A percentile compares a stretch with the other conserved stretches of the same genome.
Conservation (phyloP, 1,140 invertebrate genomes). For the Caenorhabditis latens region DNA sequence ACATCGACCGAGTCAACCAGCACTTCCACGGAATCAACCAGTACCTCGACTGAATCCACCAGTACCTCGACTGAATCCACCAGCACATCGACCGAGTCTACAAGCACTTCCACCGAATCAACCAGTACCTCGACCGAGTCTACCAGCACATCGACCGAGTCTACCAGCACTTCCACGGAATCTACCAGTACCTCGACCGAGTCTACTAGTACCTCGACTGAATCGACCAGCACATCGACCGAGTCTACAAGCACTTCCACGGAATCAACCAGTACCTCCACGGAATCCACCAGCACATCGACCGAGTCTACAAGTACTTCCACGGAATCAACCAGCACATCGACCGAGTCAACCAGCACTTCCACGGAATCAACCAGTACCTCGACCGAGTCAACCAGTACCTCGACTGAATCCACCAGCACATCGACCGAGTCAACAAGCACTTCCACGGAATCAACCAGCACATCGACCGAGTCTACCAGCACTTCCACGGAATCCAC, state of each 20-base stretch:
- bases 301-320: background rate
- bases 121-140: background rate
- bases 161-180: background rate
- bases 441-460: background rate
- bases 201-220: background rate
- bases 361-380: background rate
- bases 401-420: background rate
- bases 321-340: background rate
- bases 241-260: conserved; percentile 1
- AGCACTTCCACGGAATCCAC: background rate
- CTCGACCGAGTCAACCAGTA: background rate
- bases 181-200: background rate
- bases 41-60: background rate
- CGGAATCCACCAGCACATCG: background rate
- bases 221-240: background rate
- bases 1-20: background rate
- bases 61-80: conserved; percentile 2
- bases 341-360: background rate
- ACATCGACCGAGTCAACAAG: background rate
- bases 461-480: background rate
- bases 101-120: background rate
- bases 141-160: conserved; percentile 4
- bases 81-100: background rate
- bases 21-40: background rate
- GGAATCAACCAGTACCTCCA: background rate